Conservation (phyloP, 2,888 invertebrate genomes). For the Aromia moschata region DNA sequence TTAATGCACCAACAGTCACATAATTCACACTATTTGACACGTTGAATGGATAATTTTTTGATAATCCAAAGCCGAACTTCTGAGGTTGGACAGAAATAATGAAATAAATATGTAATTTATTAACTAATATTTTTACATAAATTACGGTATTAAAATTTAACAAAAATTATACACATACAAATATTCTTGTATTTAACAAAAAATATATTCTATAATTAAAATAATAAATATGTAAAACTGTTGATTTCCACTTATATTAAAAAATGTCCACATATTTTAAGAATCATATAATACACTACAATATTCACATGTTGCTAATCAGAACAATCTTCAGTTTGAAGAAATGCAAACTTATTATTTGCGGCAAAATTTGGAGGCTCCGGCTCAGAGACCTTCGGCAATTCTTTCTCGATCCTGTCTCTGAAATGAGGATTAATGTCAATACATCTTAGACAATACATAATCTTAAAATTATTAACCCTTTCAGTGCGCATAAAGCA, state of each 20-base stretch:
- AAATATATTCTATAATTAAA: conserved; percentile 49
- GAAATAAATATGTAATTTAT: conserved; percentile 48
- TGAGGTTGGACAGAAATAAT: conserved; percentile 45
- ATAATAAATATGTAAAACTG: conserved; percentile 48
- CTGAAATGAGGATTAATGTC: conserved; percentile 53
- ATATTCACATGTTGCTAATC: conserved; percentile 41
- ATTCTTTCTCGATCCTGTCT: conserved; percentile 62
- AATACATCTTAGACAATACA: no score
- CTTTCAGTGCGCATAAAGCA: no score
- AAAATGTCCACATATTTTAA: conserved; percentile 34
- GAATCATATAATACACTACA: conserved; percentile 32
- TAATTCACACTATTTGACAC: background rate
- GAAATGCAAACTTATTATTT: conserved; percentile 79
- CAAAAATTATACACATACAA: conserved; percentile 50
- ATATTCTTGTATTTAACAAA: conserved; percentile 45
- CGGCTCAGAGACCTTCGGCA: conserved; percentile 80
- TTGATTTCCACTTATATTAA: conserved; percentile 39
- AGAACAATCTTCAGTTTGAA: conserved; percentile 69
- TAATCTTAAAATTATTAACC: no score
- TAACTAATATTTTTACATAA: conserved; percentile 33
- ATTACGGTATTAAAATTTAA: conserved; percentile 47
- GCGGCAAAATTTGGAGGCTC: conserved; percentile 80
- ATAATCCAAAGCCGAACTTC: conserved; percentile 46
- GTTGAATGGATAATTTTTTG: background rate
- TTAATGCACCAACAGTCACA: no score